Conservation (phyloP, 1,140 invertebrate species). For the Dendroctonus valens region DNA sequence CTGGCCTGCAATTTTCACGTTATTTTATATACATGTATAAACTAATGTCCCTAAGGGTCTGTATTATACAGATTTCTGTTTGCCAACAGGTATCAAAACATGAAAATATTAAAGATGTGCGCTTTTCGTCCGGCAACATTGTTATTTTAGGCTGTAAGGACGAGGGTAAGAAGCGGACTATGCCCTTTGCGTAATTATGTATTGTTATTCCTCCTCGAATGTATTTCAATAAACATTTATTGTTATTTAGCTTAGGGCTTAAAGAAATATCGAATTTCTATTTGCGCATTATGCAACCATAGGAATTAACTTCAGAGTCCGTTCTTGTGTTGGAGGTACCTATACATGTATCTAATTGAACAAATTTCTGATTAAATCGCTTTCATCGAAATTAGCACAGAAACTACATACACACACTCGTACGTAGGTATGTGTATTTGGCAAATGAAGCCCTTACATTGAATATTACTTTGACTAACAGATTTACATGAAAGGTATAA, state of each 20-base stretch:
- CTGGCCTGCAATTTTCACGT: too few relatives aligned
- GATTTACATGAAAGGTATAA: conserved; percentile 35
- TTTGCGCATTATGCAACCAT: background rate
- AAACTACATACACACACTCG: background rate
- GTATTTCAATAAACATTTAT: background rate
- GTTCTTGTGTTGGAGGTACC: background rate
- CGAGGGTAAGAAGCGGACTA: background rate
- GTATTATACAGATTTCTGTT: background rate
- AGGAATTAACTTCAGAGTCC: background rate
- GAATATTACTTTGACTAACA: conserved; percentile 41
- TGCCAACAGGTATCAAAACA: background rate
- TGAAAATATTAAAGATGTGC: background rate
- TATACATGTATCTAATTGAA: conserved; percentile 19
- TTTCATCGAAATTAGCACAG: conserved; percentile 27
- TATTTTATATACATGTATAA: too few relatives aligned
- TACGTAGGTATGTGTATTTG: conserved; percentile 11
- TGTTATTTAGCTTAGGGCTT: background rate
- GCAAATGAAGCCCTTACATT: conserved; percentile 31
- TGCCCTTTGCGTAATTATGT: background rate
- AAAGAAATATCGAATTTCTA: background rate
- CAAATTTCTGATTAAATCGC: conserved; percentile 28
- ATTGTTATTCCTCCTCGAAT: background rate
- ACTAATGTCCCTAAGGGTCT: background rate
- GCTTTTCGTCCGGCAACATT: background rate
- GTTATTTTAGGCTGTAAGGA: background rate